Base-by-base conservation (phyloP, 2,797 vertebrate species). In the Myotis findleyi region DNA sequence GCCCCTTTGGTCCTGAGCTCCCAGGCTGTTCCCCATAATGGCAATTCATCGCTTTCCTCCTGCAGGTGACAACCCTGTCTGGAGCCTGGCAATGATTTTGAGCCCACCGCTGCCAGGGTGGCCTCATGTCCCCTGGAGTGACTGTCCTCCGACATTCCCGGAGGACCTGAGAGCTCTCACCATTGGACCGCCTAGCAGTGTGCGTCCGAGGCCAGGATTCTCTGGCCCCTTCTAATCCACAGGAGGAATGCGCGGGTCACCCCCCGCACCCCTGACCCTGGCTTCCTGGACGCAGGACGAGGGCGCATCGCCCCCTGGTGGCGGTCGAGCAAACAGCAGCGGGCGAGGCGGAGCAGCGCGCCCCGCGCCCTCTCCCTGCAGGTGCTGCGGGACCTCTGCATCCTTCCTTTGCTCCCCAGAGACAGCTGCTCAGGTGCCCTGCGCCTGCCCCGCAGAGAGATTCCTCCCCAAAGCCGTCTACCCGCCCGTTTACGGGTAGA, bases 231-330 rank as follows among this genome's bases (percentile, higher is more conserved):
- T 36, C 14, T 41, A 47, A 6, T 9, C 49, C 21, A 0, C 0
- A 30, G 66, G 6, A 66, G 20, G 13, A 10, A 47, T 5, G 47
- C 9, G 1, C 33, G 33, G 33, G 33, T 33, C 33, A 33, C 33
- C 33, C 33, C 33, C 33, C 33, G 33, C 62, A 21, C 10, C 27
- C 79, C 6, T 5, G 57, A 21, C 27, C 41, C 0, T 20, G 20
- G n/a, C 21, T 17, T 51, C 75, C 20, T 2, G 4, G 36, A 77
- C 23, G 30, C 92, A 82, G 71, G 57, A 25, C 36, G 36, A 64
- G 76, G 36, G 27, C 21, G 47, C 87, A 93, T 27, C 82, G 25
- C 91, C 92, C 92, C 49, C 96, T 96, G 38, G 92, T 73, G 96
- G 85, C 51, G 0, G 2, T 1, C 0, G 1, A 13, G 51, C 62